These are phyloP conservation scores for Catagonus wagneri DNA, from an alignment of 2,113 vertebrate species.

Conservation along the genomic window DNA sequence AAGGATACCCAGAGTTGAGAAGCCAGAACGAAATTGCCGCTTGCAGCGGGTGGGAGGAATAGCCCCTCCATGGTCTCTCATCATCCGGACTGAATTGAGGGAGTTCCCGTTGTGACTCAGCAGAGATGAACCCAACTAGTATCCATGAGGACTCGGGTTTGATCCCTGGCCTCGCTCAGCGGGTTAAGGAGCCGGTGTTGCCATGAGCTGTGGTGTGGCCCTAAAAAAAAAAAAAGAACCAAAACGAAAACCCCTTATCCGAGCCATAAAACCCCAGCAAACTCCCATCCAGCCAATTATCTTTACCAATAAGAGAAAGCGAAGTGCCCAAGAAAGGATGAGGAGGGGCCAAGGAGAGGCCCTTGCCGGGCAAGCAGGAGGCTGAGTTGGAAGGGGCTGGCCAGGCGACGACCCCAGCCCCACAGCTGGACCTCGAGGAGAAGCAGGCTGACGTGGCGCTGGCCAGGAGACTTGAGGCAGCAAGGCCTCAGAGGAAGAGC, in stretches of 20 bases:
- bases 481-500: neutral
- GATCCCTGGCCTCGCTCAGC: too few relatives aligned
- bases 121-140: too few relatives aligned
- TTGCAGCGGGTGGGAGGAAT: conserved; percentile 38
- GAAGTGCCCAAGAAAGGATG: neutral
- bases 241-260: conserved; percentile 58
- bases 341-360: neutral
- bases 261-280: neutral
- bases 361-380: neutral
- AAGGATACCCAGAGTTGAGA: neutral
- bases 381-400: neutral
- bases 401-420: neutral
- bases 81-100: neutral
- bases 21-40: conserved; percentile 35
- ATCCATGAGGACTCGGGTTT: too few relatives aligned
- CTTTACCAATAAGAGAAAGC: conserved; percentile 35
- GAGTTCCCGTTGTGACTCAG: too few relatives aligned
- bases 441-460: neutral
- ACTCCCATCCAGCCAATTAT: neutral
- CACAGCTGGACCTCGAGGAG: neutral
- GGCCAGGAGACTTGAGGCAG: neutral
- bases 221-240: neutral
- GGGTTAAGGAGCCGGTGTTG: too few relatives aligned
- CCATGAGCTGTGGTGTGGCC: too few relatives aligned
- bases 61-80: neutral